Percentiles rank a stretch among this genome's conserved stretches.
phyloP scores from a whole-genome alignment of 2,797 vertebrate species.

The Anguilla pacifica region DNA sequence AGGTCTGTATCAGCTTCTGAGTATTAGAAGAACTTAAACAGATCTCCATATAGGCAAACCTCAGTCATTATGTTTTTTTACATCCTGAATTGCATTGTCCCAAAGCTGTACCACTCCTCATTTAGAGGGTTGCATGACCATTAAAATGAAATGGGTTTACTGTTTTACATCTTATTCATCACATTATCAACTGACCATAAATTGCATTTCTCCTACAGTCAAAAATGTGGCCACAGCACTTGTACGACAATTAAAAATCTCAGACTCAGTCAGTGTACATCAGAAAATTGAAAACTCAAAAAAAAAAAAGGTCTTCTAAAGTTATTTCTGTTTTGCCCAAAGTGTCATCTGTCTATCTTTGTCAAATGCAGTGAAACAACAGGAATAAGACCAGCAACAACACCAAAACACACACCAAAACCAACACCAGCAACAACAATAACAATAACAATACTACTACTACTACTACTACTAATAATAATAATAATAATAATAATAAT shows the following conservation, averaged over 20 bases:
- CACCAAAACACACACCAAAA: no score
- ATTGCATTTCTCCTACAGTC: neutral
- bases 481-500: neutral
- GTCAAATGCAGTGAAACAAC: no score
- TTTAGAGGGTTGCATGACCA: neutral
- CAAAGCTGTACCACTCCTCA: conserved; percentile 2
- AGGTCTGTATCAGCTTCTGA: neutral
- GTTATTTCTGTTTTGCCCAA: no score
- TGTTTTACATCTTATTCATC: neutral
- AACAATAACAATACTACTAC: no score
- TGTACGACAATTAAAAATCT: neutral
- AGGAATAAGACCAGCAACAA: no score
- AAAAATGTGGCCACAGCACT: neutral
- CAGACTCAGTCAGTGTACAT: neutral
- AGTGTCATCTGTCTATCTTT: no score
- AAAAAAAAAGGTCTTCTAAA: neutral
- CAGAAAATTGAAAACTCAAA: neutral
- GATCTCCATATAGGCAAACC: neutral
- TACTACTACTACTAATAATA: no score
- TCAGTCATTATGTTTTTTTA: neutral
- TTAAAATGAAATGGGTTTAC: neutral
- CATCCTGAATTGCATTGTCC: neutral
- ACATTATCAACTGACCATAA: neutral
- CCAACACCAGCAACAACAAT: no score
- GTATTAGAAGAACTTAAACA: neutral